phyloP scores from a whole-genome alignment of 1,140 invertebrate species.

The Eupristina koningsbergeri region DNA sequence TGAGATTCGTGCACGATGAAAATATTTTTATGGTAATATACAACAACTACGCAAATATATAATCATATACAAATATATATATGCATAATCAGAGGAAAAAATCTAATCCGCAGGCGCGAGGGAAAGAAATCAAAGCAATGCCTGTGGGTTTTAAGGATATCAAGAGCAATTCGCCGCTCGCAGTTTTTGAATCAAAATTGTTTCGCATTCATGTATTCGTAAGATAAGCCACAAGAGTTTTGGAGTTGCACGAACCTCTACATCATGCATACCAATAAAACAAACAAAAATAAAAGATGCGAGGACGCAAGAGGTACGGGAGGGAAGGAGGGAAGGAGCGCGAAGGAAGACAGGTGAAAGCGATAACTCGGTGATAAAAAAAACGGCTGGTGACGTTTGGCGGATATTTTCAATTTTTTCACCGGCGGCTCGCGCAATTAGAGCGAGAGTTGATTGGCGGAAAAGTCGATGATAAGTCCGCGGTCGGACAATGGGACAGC shows the following conservation, averaged over 20 bases:
- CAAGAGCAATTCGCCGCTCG: not conserved
- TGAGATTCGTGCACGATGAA: not conserved
- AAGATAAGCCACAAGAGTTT: not conserved
- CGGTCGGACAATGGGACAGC: not conserved
- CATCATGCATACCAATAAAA: not conserved
- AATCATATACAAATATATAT: not conserved
- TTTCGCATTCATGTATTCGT: not conserved
- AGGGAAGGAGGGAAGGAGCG: not conserved
- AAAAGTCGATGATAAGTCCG: not conserved
- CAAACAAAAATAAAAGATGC: not conserved
- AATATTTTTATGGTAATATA: not conserved
- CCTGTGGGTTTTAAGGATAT: not conserved
- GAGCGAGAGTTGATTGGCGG: not conserved
- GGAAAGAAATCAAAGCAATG: conserved; percentile 5
- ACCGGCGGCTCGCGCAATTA: not conserved
- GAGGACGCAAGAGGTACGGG: not conserved
- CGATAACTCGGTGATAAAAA: not conserved
- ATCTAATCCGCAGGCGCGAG: not conserved
- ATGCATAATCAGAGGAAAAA: not conserved
- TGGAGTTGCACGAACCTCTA: not conserved
- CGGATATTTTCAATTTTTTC: not conserved
- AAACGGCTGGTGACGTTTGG: not conserved
- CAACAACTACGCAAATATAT: no score
- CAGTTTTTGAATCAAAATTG: not conserved
- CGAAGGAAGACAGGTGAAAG: not conserved